Percentiles rank a stretch among this genome's conserved stretches.
Evolutionary conservation across 1,140 invertebrate species (phyloP).

Genomic region (Rhagoletis zephyria): DNA sequence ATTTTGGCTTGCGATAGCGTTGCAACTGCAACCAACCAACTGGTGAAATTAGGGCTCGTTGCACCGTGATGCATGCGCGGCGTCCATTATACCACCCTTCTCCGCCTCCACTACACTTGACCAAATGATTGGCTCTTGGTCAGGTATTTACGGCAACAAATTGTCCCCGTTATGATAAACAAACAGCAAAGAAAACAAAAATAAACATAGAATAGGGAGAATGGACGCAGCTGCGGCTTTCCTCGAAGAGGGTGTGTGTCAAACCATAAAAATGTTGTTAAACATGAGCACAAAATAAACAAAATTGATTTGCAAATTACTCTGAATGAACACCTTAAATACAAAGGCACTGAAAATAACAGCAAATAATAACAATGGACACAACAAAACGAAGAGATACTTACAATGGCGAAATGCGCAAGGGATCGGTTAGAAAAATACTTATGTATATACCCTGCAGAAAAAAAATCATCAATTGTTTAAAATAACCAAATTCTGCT

Average conservation of each 20-base stretch:
- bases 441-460: not conserved
- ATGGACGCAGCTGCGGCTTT: conserved; percentile 13
- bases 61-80: conserved; percentile 4
- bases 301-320: conserved; percentile 69
- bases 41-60: conserved; percentile 42
- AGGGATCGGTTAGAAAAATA: not conserved
- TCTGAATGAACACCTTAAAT: conserved; percentile 46
- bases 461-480: too few species aligned
- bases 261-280: conserved; percentile 73
- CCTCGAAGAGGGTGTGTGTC: conserved; percentile 68
- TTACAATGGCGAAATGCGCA: not conserved
- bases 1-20: not conserved
- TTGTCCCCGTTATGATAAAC: conserved; percentile 25
- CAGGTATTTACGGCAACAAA: not conserved
- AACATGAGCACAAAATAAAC: conserved; percentile 68
- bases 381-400: not conserved
- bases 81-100: conserved; percentile 4
- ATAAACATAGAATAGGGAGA: not conserved
- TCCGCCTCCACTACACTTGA: not conserved
- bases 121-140: conserved; percentile 29
- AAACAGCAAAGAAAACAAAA: conserved; percentile 9
- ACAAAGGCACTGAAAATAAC: conserved; percentile 23
- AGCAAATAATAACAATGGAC: conserved; percentile 12
- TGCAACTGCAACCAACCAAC: not conserved
- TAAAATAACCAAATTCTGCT: too few species aligned